Evolutionary conservation across 2,888 invertebrate genomes (phyloP).

Genomic region (Uloborus plumipes): DNA sequence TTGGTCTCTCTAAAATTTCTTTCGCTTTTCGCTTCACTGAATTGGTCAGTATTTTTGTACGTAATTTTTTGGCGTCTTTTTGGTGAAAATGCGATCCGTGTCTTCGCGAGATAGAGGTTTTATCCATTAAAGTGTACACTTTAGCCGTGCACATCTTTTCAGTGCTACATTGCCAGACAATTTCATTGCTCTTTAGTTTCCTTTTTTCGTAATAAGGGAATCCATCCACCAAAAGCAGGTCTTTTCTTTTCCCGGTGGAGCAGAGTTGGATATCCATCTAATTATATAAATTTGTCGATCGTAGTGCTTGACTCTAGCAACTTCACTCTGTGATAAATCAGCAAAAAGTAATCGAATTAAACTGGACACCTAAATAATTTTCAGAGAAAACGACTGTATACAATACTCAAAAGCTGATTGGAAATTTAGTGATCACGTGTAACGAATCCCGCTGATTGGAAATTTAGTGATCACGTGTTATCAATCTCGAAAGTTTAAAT

Average conservation of each 20-base stretch:
- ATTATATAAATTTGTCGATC: background rate
- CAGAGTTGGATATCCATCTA: background rate
- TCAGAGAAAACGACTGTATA: too few relatives aligned
- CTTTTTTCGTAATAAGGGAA: background rate
- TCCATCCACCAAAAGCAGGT: background rate
- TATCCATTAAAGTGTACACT: background rate
- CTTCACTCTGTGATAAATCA: background rate
- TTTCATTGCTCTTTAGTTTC: background rate
- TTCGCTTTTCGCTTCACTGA: background rate
- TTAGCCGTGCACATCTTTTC: background rate
- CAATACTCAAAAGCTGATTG: too few relatives aligned
- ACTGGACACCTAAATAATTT: too few relatives aligned
- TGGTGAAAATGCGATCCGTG: background rate
- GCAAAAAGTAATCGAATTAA: background rate
- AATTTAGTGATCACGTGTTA: too few relatives aligned
- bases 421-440: too few relatives aligned
- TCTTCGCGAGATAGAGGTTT: background rate
- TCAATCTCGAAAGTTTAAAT: too few relatives aligned
- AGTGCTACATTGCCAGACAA: background rate
- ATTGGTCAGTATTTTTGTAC: background rate
- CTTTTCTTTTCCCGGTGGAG: background rate
- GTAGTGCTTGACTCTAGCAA: background rate
- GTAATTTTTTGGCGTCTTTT: background rate
- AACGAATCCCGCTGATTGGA: too few relatives aligned
- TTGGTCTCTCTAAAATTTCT: background rate